Percentiles rank a stretch among this genome's conserved stretches.
Evolutionary conservation across 1,140 invertebrate species (phyloP).

Genomic region (Pristionchus pacificus): DNA sequence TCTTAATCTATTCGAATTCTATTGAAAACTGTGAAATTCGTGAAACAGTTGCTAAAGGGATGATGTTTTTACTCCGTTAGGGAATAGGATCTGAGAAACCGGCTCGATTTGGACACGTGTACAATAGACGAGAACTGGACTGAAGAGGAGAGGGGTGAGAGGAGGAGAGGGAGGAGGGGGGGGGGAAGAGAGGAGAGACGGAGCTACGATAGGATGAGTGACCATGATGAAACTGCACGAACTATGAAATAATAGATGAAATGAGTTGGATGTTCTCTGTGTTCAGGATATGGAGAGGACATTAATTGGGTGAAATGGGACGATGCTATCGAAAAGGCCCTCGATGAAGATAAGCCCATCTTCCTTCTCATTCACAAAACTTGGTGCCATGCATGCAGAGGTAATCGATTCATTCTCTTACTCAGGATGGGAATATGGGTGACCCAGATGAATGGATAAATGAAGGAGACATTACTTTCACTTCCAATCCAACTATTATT

Average conservation of each 20-base stretch:
- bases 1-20: too few relatives aligned
- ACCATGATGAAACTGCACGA: background rate
- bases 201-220: too few relatives aligned
- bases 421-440: background rate
- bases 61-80: too few relatives aligned
- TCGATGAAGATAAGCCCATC: constrained; percentile 54
- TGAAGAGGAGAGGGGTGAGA: too few relatives aligned
- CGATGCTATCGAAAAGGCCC: constrained; percentile 51
- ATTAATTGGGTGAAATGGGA: constrained; percentile 57
- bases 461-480: constrained; percentile 1
- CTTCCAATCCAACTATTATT: background rate
- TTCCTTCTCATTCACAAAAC: constrained; percentile 56
- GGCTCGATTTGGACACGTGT: background rate
- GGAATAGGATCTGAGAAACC: too few relatives aligned
- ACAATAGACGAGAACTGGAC: background rate
- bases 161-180: too few relatives aligned
- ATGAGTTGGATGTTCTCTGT: background rate
- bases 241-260: background rate
- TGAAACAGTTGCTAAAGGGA: too few relatives aligned
- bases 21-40: too few relatives aligned
- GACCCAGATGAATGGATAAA: background rate
- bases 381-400: constrained; percentile 57
- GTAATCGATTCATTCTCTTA: too few relatives aligned
- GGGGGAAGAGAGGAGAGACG: too few relatives aligned
- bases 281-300: constrained; percentile 44